Evolutionary conservation across 2,888 invertebrate species (phyloP), one percentile per base, ranked within the genome.

Genomic region (Argynnis bischoffii): DNA sequence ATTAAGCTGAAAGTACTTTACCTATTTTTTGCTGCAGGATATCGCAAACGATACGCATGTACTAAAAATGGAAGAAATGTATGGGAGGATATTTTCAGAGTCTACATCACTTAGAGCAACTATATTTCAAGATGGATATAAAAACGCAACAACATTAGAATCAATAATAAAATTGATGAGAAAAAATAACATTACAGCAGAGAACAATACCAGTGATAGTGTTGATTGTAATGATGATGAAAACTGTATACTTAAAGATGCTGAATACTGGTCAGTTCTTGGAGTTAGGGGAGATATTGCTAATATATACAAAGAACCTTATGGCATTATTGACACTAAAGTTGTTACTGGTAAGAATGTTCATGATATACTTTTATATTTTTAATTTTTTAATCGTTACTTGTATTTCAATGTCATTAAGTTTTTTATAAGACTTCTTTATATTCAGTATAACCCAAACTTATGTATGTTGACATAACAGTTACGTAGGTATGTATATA

Each of bases 241-340:
- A 69, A 85, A 75, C 64, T 90, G 83, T 83, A 89, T 76, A 71
- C 69, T 87, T 15, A 74, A 70, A 1, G 87, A 87, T 66, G 73
- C 71, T 1, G 85, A 85, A 0, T 87, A 86, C 66, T 88, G 86
- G 86, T 79, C 86, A 1, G 84, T 84, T 11, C 74, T 89, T 8
- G 92, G 92, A 18, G 84, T 86, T 0, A 78, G 92, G 14, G 91
- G 90, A 1, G 92, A 92, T 69, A 81, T 92, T 48, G 84, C 84
- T 13, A 77, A 76, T 15, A 72, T 77, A 21, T 70, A 82, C 55
- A 85, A 80, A 67, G 75, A 82, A 73, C 79, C 89, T 1, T 92
- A 92, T 60, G 94, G 95, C 55, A 88, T 94, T 63, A 93, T 94
- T 70, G 94, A 94, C 73, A 93, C 93, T 3, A 94, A 94, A 82